A percentile compares a stretch with the other conserved stretches of the same genome.
Conservation (phyloP, 2,888 invertebrate species). For the Stomorhina lunata region DNA sequence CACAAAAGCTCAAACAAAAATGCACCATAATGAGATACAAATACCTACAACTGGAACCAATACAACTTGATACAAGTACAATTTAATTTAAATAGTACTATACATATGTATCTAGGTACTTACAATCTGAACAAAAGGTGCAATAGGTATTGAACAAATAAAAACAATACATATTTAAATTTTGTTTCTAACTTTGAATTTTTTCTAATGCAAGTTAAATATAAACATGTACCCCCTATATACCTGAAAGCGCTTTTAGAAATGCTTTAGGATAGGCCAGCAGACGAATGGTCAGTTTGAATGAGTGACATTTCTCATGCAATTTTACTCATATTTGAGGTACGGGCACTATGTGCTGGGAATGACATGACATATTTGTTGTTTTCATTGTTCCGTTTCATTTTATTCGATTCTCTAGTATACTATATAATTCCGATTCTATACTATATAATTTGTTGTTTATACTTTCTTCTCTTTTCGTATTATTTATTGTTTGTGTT, state of each 20-base stretch:
- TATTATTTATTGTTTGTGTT: background rate
- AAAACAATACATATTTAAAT: no score
- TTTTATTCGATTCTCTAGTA: background rate
- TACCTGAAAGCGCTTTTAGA: no score
- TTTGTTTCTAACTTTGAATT: no score
- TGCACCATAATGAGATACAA: background rate
- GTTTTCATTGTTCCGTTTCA: background rate
- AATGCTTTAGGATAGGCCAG: background rate
- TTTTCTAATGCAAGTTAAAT: no score
- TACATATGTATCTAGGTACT: no score
- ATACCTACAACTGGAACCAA: background rate
- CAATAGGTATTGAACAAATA: no score
- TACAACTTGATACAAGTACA: background rate
- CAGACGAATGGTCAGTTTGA: background rate
- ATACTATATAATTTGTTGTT: background rate
- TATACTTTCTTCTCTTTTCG: background rate
- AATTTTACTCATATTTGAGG: background rate
- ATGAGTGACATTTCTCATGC: background rate
- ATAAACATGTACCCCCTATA: no score
- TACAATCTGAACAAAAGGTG: no score
- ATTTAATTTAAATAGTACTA: background rate
- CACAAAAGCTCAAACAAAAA: background rate
- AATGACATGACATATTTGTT: background rate
- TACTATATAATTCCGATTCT: background rate
- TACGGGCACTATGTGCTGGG: background rate